Percentiles rank a stretch among this genome's conserved stretches.
Conservation (phyloP, 64 coral and sea anemone species). For the Platygyra sinensis region DNA sequence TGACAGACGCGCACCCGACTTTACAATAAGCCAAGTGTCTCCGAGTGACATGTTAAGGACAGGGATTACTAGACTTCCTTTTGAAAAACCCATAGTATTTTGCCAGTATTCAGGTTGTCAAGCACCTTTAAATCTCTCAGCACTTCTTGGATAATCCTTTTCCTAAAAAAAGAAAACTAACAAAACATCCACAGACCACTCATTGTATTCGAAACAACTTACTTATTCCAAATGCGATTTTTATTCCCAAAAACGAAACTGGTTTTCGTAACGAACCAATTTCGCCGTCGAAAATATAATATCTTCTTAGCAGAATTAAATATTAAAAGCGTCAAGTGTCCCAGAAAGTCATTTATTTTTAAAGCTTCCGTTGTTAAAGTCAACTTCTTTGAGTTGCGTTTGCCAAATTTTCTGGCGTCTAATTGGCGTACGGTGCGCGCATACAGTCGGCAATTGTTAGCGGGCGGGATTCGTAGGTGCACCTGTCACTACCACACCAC, state of each 20-base stretch:
- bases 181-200: too few relatives aligned
- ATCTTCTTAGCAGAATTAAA: background rate
- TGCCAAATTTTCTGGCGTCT: background rate
- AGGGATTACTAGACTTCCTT: too few relatives aligned
- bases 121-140: too few relatives aligned
- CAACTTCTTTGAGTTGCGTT: background rate
- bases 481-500: background rate
- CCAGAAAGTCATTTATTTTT: background rate
- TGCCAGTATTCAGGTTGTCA: too few relatives aligned
- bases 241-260: background rate
- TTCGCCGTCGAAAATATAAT: background rate
- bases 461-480: background rate
- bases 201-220: too few relatives aligned
- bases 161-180: too few relatives aligned
- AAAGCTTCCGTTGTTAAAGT: background rate
- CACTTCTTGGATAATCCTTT: too few relatives aligned
- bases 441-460: background rate
- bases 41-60: too few relatives aligned
- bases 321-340: background rate
- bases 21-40: too few relatives aligned
- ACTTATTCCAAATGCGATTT: background rate
- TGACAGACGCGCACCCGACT: too few relatives aligned
- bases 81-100: too few relatives aligned
- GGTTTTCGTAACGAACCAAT: background rate
- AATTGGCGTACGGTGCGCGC: background rate